These are phyloP conservation scores for Dascyllus trimaculatus DNA, from an alignment of 2,113 vertebrate species.

Conservation along the genomic window DNA sequence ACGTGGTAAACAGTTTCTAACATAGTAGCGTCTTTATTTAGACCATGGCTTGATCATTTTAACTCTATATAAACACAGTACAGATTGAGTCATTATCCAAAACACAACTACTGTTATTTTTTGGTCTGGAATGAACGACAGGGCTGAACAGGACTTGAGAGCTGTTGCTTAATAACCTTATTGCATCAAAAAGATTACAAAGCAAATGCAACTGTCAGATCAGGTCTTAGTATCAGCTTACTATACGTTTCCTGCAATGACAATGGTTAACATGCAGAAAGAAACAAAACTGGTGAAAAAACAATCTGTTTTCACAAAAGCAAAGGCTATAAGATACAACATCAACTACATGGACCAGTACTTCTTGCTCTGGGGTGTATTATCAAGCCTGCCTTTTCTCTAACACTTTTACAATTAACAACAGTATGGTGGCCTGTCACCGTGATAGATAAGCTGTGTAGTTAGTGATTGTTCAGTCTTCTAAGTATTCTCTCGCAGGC, in stretches of 20 bases:
- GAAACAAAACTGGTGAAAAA: neutral
- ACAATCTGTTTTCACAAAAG: neutral
- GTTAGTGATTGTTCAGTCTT: conserved; percentile 17
- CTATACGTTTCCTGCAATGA: too few relatives aligned
- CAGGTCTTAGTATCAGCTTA: neutral
- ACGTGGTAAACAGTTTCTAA: neutral
- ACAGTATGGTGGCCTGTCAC: too few relatives aligned
- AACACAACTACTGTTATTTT: neutral
- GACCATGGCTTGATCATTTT: neutral
- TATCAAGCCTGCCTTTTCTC: neutral
- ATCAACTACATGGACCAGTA: neutral
- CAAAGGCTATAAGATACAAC: neutral
- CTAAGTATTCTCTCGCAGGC: conserved; percentile 18
- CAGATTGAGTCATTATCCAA: neutral
- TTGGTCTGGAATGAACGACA: neutral
- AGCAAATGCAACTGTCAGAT: conserved; percentile 1
- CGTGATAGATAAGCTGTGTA: neutral
- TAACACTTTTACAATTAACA: neutral
- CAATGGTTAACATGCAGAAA: too few relatives aligned
- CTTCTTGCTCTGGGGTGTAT: neutral
- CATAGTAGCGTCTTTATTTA: neutral
- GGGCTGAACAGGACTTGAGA: neutral
- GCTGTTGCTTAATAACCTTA: conserved; percentile 27
- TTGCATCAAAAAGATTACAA: conserved; percentile 34
- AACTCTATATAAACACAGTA: neutral